Base-by-base conservation (phyloP, 2,113 vertebrate species). In the Cyanoramphus novaezelandiae region DNA sequence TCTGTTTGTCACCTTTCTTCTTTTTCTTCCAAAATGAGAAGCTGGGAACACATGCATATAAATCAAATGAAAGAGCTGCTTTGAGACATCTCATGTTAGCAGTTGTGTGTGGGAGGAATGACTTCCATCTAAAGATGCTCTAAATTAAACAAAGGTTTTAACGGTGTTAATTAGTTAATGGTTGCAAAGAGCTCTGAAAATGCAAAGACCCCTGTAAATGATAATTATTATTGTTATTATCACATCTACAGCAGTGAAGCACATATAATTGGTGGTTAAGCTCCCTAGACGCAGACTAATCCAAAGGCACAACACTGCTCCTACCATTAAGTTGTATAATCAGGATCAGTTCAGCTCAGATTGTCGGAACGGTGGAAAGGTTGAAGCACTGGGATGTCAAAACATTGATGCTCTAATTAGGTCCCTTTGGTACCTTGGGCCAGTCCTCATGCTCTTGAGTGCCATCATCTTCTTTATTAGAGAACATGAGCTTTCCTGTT, bases 81-180 rank as follows among this genome's bases (percentile, higher is more conserved):
- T 72, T 21, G 53, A 74, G 37, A 25, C 41, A 9, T n/a, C 65
- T 72, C 33, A 8, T 6, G 29, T 41, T 63, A 21, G 44, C 39
- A 62, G 44, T 33, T 63, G 24, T 21, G 59, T 18, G 64, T 53
- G 78, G 53, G 44, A 92, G 70, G 37, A 63, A 8, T 57, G 52
- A 69, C 37, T 49, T 68, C 53, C 25, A 17, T 41, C 67, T 46
- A 41, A 86, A 78, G 67, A 64, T 78, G 86, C 77, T 74, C 44
- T 16, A 62, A 82, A 78, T 80, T n/a, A 80, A 91, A 80, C 79
- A 46, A 28, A 78, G 60, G 65, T 23, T 74, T 89, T 28, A 49
- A 28, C 0, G 4, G 23, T 76, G 63, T 82, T 78, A 86, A 86
- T 59, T 78, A 69, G 65, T 41, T 69, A 63, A 89, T 77, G 70